Evolutionary conservation across 2,888 invertebrate genomes (phyloP).

Genomic region (Eurois occulta): DNA sequence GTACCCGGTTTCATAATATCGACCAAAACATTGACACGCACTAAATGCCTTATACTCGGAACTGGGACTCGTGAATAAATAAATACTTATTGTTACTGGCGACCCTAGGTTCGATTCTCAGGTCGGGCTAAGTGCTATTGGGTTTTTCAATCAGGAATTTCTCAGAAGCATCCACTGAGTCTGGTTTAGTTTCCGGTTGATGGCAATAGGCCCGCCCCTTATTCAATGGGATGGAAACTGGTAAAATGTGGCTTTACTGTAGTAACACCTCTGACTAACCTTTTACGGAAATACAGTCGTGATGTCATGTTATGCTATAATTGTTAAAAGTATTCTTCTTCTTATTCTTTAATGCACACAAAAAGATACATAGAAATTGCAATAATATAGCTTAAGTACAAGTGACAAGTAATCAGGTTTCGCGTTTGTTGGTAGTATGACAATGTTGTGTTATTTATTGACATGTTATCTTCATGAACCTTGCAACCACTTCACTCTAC

Average conservation of each 20-base stretch:
- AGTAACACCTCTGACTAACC: not conserved
- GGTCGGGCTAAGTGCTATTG: not conserved
- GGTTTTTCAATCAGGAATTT: not conserved
- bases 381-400: no score
- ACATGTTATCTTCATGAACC: not conserved
- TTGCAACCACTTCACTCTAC: not conserved
- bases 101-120: not conserved
- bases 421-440: slow-evolving; percentile 4
- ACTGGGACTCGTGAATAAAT: not conserved
- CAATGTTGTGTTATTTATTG: not conserved
- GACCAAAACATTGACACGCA: not conserved
- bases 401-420: not conserved
- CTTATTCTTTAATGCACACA: no score
- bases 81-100: not conserved
- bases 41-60: no score
- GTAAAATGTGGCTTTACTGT: not conserved
- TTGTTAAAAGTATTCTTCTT: not conserved
- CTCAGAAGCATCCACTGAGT: not conserved
- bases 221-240: not conserved
- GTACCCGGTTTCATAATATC: not conserved
- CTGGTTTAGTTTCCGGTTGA: not conserved
- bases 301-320: not conserved
- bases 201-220: not conserved
- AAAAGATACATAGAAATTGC: no score
- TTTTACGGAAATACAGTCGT: not conserved